These are phyloP conservation scores for Beris chalybata DNA, from an alignment of 2,888 invertebrate genomes.

Conservation along the genomic window DNA sequence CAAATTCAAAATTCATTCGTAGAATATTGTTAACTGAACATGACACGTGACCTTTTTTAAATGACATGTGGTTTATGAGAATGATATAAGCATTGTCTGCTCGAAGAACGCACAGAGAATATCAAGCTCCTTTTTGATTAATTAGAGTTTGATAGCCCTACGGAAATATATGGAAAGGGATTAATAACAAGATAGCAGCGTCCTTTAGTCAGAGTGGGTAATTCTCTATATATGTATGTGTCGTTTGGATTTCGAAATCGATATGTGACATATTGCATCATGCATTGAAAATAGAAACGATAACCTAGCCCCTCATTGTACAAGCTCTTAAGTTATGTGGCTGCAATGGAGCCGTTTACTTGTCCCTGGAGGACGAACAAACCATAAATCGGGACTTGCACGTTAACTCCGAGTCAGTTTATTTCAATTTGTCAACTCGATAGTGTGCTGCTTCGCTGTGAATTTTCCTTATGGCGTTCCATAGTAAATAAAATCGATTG, in stretches of 20 bases:
- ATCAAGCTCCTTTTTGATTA: too few species aligned
- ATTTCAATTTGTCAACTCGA: constrained; percentile 31
- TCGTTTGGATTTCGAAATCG: constrained; percentile 10
- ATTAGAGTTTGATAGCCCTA: too few species aligned
- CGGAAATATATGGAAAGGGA: too few species aligned
- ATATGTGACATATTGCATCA: constrained; percentile 12
- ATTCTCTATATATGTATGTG: neutral
- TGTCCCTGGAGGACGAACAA: constrained; percentile 4
- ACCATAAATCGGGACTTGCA: constrained; percentile 24
- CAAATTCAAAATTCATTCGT: too few species aligned
- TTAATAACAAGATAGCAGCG: too few species aligned
- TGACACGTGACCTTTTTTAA: too few species aligned
- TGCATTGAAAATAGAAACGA: constrained; percentile 1
- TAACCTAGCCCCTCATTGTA: neutral
- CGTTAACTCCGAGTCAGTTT: constrained; percentile 19
- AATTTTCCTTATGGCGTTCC: neutral
- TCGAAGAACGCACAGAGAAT: too few species aligned
- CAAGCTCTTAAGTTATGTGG: neutral
- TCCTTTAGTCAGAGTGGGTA: too few species aligned
- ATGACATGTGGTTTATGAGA: too few species aligned
- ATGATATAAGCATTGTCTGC: too few species aligned
- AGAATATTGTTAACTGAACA: too few species aligned
- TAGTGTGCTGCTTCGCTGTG: constrained; percentile 3
- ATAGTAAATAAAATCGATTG: constrained; percentile 17
- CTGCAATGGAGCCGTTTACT: constrained; percentile 4